Conservation (phyloP, 2,797 vertebrate genomes). For the Huso huso region DNA sequence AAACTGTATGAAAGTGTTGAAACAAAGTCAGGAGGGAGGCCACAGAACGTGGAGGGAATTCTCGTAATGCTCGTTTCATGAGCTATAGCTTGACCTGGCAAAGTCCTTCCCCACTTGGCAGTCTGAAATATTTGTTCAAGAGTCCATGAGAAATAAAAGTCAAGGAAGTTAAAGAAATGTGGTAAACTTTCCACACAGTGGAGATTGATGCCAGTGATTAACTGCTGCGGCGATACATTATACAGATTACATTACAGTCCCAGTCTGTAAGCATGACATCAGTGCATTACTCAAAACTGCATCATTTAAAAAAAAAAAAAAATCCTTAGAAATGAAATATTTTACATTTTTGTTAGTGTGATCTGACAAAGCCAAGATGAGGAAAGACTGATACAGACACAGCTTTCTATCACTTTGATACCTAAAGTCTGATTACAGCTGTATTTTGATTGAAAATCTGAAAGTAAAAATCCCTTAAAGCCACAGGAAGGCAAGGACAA, state of each 20-base stretch:
- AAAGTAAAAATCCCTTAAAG: no score
- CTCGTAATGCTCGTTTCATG: slow-evolving; percentile 14
- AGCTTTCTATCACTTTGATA: slow-evolving; percentile 33
- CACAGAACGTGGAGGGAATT: slow-evolving; percentile 14
- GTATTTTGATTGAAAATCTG: no score
- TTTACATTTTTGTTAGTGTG: no score
- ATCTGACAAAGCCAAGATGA: no score
- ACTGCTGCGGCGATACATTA: neutral
- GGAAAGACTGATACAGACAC: no score
- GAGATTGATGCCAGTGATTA: neutral
- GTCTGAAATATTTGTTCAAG: neutral
- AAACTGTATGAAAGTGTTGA: slow-evolving; percentile 21
- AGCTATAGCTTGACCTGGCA: neutral
- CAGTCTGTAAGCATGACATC: slow-evolving; percentile 3
- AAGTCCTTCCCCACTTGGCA: slow-evolving; percentile 13
- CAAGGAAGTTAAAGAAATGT: neutral
- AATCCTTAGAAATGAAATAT: no score
- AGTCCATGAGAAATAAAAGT: neutral
- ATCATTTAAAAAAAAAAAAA: slow-evolving; percentile 1
- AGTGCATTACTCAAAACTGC: slow-evolving; percentile 20
- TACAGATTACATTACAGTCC: neutral
- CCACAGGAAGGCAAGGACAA: no score
- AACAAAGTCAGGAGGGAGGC: slow-evolving; percentile 9
- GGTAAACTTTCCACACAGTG: neutral
- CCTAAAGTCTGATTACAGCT: neutral